Evolutionary conservation across 2,888 invertebrate species (phyloP), one percentile per base, ranked within the genome.

Genomic region (Drosophila mettleri): DNA sequence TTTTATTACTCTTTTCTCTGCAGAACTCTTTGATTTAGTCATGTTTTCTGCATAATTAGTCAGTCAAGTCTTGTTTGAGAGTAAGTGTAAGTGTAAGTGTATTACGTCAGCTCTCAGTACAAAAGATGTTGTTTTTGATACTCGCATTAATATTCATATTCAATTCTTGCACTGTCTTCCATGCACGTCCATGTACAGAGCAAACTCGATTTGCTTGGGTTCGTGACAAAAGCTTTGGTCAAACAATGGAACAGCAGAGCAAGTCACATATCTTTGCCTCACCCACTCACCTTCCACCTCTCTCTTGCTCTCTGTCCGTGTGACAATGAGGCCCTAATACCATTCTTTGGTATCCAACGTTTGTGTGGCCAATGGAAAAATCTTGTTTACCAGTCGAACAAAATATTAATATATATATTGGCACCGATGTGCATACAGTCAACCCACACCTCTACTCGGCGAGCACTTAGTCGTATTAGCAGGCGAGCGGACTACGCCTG

Each of bases 401-500:
- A 51, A 74, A 63, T 49, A 74, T 62, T 57, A 65, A 74, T 71
- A 76, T 66, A 29, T 46, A 31, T 57, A 76, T 71, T 74, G 77
- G 52, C 62, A 73, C 7, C 29, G 24, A 33, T 16, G 48, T 38
- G 34, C 29, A 10, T 34, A 24, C 8, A 34, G 6, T 9, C 43
- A 14, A 3, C 20, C 10, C 24, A 6, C 16, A 6, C 45, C 45
- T 12, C 16, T 7, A 16, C n/a, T 3, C 22, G 16, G 16, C 9
- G 70, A 34, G 70, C 81, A 86, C 86, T 81, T 80, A 77, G 74
- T 18, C 53, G 73, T 69, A 86, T 81, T 81, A 75, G 60, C 66
- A 52, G 53, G 20, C 54, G 27, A 46, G 53, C 51, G 24, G 49
- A 46, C 29, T 22, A 38, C 43, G 64, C 45, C 59, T 69, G 82